Conservation (phyloP, 2,888 invertebrate genomes). For the Pocota personata region DNA sequence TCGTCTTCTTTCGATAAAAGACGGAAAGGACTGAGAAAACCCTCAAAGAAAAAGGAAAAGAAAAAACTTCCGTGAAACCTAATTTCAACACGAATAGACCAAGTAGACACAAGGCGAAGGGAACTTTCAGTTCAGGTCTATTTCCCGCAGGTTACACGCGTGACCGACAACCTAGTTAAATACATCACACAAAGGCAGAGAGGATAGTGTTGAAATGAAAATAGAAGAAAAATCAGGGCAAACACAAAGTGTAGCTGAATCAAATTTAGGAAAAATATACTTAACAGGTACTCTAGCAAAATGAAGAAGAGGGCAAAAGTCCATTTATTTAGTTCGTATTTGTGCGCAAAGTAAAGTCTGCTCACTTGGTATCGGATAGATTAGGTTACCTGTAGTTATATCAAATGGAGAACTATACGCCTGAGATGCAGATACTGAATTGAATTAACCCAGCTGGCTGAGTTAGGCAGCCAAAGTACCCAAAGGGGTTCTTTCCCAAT, state of each 20-base stretch:
- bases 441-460: slow-evolving; percentile 12
- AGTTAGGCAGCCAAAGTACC: background rate
- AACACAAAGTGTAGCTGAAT: slow-evolving; percentile 9
- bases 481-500: background rate
- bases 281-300: slow-evolving; percentile 18
- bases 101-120: background rate
- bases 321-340: slow-evolving; percentile 32
- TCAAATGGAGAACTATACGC: background rate
- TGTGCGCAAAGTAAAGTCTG: slow-evolving; percentile 10
- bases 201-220: background rate
- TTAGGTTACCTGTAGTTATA: slow-evolving; percentile 33
- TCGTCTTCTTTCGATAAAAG: background rate
- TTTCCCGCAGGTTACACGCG: slow-evolving; percentile 38
- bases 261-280: slow-evolving; percentile 43
- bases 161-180: slow-evolving; percentile 37
- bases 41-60: background rate
- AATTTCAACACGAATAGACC: slow-evolving; percentile 23
- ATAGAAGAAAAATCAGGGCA: background rate
- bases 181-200: background rate
- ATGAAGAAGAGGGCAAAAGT: background rate
- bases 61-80: background rate
- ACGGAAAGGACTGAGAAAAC: background rate
- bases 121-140: slow-evolving; percentile 10
- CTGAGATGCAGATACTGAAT: slow-evolving; percentile 29
- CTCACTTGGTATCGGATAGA: slow-evolving; percentile 5